Percentiles rank a stretch among this genome's conserved stretches.
These are phyloP conservation scores for Rousettus madagascariensis DNA, from an alignment of 2,797 vertebrate genomes.

Conservation along the genomic window DNA sequence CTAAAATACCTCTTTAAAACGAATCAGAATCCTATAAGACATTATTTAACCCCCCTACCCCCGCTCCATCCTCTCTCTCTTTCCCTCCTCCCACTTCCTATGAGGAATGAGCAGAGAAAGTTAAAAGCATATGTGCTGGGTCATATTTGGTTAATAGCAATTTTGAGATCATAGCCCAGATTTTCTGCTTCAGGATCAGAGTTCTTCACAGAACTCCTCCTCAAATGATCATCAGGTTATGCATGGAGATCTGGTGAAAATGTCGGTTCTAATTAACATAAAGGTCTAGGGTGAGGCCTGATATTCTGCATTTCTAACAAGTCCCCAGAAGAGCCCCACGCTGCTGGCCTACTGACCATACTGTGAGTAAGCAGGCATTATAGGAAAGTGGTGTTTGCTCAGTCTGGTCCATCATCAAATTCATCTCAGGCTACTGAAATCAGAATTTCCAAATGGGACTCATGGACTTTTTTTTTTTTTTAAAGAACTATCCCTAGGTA, in stretches of 20 bases:
- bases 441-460: background rate
- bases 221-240: background rate
- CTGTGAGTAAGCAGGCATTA: background rate
- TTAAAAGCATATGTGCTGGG: background rate
- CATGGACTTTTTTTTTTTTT: background rate
- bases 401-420: background rate
- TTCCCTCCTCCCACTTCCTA: background rate
- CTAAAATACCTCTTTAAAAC: background rate
- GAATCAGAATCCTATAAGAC: background rate
- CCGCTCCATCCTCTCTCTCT: background rate
- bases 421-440: background rate
- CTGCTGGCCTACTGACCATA: background rate
- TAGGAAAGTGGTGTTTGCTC: background rate
- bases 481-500: background rate
- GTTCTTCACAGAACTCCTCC: background rate
- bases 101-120: background rate
- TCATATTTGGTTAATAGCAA: background rate
- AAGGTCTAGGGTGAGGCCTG: background rate
- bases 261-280: background rate
- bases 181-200: background rate
- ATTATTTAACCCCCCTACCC: background rate
- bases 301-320: background rate
- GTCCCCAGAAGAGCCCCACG: background rate
- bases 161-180: background rate
- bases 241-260: background rate